Evolutionary conservation across 2,888 invertebrate genomes (phyloP).

Genomic region (Drosophila demipolita): DNA sequence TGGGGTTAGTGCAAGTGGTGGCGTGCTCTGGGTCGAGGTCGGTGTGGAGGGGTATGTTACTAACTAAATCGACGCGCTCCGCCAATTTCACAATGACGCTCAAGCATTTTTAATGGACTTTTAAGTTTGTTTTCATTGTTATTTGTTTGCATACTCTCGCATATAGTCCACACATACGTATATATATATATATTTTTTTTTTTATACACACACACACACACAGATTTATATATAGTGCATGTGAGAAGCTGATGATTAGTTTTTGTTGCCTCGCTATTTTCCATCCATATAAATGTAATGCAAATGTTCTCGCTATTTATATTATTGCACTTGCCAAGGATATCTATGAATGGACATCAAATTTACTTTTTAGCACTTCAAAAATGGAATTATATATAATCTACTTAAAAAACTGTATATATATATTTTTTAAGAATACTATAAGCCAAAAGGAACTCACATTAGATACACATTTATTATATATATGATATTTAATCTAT

Average conservation of each 20-base stretch:
- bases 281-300: conserved; percentile 22
- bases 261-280: conserved; percentile 27
- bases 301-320: conserved; percentile 10
- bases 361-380: not conserved
- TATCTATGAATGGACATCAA: not conserved
- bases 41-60: conserved; percentile 37
- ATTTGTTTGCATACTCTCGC: conserved; percentile 49
- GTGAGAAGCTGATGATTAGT: conserved; percentile 26
- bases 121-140: conserved; percentile 75
- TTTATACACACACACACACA: not conserved
- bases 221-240: not conserved
- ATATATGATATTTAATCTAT: not conserved
- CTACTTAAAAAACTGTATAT: not conserved
- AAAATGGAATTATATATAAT: not conserved
- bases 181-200: not conserved
- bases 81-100: conserved; percentile 70
- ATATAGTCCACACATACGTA: not conserved
- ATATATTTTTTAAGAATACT: not conserved
- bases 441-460: not conserved
- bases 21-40: not conserved
- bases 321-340: conserved; percentile 4
- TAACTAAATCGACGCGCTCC: conserved; percentile 62
- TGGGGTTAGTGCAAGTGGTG: too few species aligned
- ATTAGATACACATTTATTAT: too few species aligned
- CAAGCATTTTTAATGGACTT: conserved; percentile 81